Evolutionary conservation across 2,113 vertebrate species (phyloP), one percentile per base, ranked within the genome.

Genomic region (Hemichromis elongatus): DNA sequence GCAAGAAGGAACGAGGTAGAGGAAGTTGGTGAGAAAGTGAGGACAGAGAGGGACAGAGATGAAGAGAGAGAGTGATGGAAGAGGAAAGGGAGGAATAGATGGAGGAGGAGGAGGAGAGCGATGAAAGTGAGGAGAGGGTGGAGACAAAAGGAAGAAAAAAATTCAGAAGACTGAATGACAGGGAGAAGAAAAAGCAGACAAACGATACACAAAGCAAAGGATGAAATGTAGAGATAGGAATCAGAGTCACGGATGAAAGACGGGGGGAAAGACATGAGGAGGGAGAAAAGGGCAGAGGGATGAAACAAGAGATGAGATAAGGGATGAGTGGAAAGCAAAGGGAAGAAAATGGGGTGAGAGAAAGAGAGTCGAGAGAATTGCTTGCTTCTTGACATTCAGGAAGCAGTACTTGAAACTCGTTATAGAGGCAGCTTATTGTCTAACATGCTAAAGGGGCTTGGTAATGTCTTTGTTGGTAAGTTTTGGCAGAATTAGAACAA

Each of bases 351-450:
- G 35, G 57, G 77, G 77, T 28, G 77, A 68, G 63, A 47, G 77
- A 68, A 68, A 47, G 79, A 61, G 55, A 63, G 80, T 40, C 50
- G 19, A 42, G 42, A 21, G 52, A 85, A 77, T 35, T 10, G 6
- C 63, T 82, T 77, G 42, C 63, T 83, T 88, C 82, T 88, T 84
- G 77, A 87, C 79, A 87, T 90, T 91, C 88, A 91, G 80, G 70
- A 90, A 85, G 78, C 57, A 52, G 55, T 75, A 89, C 66, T 88
- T 87, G 59, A 82, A 89, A 90, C 86, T 86, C 77, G 52, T 82
- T 55, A 82, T 54, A 82, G 80, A 83, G 82, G 79, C 56, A 83
- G 75, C 55, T 82, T 79, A 86, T 85, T 85, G 81, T 88, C 80
- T 81, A 90, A 86, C 81, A 68, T 80, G 50, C 55, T 82, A 68